Conservation (phyloP, 2,113 vertebrate genomes). For the Zeus faber region DNA sequence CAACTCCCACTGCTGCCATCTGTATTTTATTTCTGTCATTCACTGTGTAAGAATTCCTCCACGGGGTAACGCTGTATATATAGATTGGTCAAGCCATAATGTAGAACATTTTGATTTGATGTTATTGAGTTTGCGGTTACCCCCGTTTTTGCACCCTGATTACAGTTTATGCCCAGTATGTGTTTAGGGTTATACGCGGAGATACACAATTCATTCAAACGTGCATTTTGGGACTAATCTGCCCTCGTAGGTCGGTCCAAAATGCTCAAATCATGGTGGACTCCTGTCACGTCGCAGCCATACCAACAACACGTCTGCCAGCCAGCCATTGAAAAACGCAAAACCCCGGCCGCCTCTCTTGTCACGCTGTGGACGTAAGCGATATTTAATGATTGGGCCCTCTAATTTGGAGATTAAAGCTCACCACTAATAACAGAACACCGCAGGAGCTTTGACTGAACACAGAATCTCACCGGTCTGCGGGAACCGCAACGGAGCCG, state of each 20-base stretch:
- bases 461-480: slow-evolving; percentile 43
- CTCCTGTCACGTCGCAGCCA: too few relatives aligned
- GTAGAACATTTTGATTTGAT: background rate
- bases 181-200: too few relatives aligned
- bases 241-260: too few relatives aligned
- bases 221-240: too few relatives aligned
- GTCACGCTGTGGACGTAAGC: slow-evolving; percentile 57
- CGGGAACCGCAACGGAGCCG: slow-evolving; percentile 52
- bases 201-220: too few relatives aligned
- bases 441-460: slow-evolving; percentile 25
- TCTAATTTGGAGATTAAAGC: slow-evolving; percentile 61
- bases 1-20: too few relatives aligned
- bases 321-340: slow-evolving; percentile 35
- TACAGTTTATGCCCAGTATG: too few relatives aligned
- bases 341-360: slow-evolving; percentile 29
- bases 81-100: background rate
- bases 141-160: too few relatives aligned
- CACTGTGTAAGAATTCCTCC: too few relatives aligned
- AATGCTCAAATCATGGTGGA: too few relatives aligned
- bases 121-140: background rate
- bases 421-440: slow-evolving; percentile 66
- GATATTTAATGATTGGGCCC: slow-evolving; percentile 56
- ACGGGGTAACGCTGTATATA: too few relatives aligned
- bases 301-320: slow-evolving; percentile 16
- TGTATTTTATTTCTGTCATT: background rate